A percentile compares a stretch with the other conserved stretches of the same genome.
These are phyloP conservation scores for Antigone vipio DNA, from an alignment of 2,113 vertebrate genomes.

Conservation along the genomic window DNA sequence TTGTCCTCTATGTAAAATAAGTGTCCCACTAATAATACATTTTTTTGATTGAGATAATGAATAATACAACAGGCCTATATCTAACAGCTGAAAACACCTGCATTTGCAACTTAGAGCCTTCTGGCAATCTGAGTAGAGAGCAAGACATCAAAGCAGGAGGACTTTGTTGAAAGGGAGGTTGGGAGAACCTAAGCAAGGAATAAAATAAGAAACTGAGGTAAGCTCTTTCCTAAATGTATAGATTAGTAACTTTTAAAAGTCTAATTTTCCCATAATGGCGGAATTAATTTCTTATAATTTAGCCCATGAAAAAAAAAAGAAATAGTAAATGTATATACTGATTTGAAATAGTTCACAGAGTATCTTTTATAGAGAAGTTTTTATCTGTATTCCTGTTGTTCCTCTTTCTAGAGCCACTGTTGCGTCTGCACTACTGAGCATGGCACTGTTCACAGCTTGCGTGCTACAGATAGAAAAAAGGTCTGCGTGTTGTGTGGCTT, in stretches of 20 bases:
- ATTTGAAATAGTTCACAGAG: neutral
- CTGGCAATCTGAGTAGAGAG: neutral
- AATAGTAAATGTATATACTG: neutral
- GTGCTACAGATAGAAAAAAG: neutral
- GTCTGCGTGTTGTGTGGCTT: neutral
- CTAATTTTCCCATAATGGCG: neutral
- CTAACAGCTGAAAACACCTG: constrained; percentile 25
- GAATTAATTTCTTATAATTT: constrained; percentile 54
- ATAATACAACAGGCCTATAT: constrained; percentile 32
- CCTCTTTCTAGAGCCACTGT: neutral
- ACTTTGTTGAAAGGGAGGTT: neutral
- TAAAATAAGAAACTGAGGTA: neutral
- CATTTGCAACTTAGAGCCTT: constrained; percentile 47
- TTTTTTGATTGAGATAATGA: constrained; percentile 10
- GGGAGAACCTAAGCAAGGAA: constrained; percentile 4
- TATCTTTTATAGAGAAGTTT: neutral
- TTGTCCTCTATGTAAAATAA: constrained; percentile 24
- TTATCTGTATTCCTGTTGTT: neutral
- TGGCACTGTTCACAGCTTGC: neutral
- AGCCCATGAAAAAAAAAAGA: constrained; percentile 33
- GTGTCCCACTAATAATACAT: constrained; percentile 4
- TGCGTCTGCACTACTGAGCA: neutral
- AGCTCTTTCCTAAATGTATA: neutral
- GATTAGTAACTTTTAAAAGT: neutral
- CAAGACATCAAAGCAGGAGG: constrained; percentile 31